phyloP scores from a whole-genome alignment of 2,888 invertebrate genomes.

The Seira musarum region DNA sequence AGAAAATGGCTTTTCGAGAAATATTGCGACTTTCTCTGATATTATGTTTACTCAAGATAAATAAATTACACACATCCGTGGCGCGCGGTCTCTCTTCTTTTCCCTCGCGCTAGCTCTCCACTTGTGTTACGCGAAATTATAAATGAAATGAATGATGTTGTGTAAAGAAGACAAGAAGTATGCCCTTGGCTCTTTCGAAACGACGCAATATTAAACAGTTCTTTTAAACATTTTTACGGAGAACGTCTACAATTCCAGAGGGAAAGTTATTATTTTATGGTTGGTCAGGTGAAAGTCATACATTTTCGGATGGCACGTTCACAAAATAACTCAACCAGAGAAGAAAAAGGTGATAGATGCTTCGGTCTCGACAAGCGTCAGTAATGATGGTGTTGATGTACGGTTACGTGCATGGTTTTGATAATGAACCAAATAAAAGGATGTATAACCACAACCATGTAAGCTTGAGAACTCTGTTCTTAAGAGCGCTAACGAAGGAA shows the following conservation, averaged over 20 bases:
- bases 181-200: constrained; percentile 11
- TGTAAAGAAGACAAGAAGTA: constrained; percentile 3
- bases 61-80: constrained; percentile 1
- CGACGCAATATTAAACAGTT: not conserved
- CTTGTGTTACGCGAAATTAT: not conserved
- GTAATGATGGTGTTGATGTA: constrained; percentile 5
- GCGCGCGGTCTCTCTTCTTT: too few relatives aligned
- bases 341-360: not conserved
- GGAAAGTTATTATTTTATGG: constrained; percentile 24
- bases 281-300: constrained; percentile 33
- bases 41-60: constrained; percentile 9
- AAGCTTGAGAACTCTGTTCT: too few relatives aligned
- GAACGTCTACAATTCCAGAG: constrained; percentile 6
- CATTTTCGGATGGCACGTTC: constrained; percentile 19
- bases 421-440: not conserved
- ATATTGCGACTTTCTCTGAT: not conserved
- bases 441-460: too few relatives aligned
- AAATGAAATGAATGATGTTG: constrained; percentile 10
- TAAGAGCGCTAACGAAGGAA: too few relatives aligned
- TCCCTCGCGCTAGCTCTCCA: not conserved
- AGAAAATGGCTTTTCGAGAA: not conserved
- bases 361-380: not conserved
- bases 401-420: constrained; percentile 1
- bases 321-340: not conserved
- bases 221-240: not conserved